phyloP scores from a whole-genome alignment of 2,888 invertebrate genomes.

The Seladonia tumulorum region DNA sequence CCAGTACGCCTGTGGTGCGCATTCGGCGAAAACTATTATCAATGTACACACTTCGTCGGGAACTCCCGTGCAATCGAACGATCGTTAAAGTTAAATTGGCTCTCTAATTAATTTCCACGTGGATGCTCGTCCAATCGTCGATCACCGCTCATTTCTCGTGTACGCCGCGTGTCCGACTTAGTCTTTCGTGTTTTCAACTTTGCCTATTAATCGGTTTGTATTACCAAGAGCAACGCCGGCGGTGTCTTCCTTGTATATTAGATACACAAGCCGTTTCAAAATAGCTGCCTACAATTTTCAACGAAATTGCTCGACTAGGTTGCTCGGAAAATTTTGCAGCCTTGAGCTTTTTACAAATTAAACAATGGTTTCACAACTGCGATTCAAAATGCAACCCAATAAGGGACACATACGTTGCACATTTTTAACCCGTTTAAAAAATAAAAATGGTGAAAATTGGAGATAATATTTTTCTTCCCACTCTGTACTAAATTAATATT shows the following conservation, averaged over 20 bases:
- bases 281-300: not conserved
- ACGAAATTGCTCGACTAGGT: not conserved
- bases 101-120: slow-evolving; percentile 80
- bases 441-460: too few relatives aligned
- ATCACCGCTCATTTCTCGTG: slow-evolving; percentile 48
- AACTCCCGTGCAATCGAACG: slow-evolving; percentile 74
- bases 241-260: not conserved
- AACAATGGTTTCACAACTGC: too few relatives aligned
- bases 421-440: too few relatives aligned
- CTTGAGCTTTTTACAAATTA: too few relatives aligned
- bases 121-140: slow-evolving; percentile 67
- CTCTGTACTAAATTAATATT: too few relatives aligned
- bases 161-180: slow-evolving; percentile 19
- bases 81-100: slow-evolving; percentile 80
- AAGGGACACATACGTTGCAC: too few relatives aligned
- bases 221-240: not conserved
- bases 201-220: slow-evolving; percentile 25
- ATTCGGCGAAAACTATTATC: slow-evolving; percentile 77
- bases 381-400: too few relatives aligned
- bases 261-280: not conserved
- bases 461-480: too few relatives aligned
- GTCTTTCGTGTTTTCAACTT: slow-evolving; percentile 44
- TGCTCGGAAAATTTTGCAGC: not conserved
- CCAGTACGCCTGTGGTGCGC: slow-evolving; percentile 48
- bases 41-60: slow-evolving; percentile 72